A percentile compares a stretch with the other conserved stretches of the same genome.
These are phyloP conservation scores for Coluber constrictor DNA, from an alignment of 2,797 vertebrate species.

Conservation along the genomic window DNA sequence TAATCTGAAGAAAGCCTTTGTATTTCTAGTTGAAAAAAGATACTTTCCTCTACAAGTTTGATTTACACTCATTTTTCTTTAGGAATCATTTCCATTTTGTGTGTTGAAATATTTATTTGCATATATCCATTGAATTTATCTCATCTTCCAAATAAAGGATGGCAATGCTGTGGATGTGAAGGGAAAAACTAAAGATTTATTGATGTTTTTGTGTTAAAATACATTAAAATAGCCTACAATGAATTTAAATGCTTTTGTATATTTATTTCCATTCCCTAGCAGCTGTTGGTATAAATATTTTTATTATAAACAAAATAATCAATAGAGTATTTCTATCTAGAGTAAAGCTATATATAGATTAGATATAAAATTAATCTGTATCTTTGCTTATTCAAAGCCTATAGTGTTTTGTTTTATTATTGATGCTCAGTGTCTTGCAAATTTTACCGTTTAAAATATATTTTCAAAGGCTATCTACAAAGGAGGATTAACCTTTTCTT, in stretches of 20 bases:
- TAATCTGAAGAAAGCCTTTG: slow-evolving; percentile 66
- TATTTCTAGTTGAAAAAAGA: slow-evolving; percentile 54
- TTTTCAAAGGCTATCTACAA: background rate
- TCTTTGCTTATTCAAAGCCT: background rate
- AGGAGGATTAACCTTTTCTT: background rate
- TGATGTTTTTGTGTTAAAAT: slow-evolving; percentile 48
- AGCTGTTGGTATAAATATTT: slow-evolving; percentile 11
- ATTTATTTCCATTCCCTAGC: slow-evolving; percentile 34
- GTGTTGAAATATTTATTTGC: slow-evolving; percentile 66
- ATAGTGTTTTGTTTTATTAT: background rate
- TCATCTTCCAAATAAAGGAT: slow-evolving; percentile 43
- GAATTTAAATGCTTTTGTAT: slow-evolving; percentile 22
- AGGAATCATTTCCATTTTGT: slow-evolving; percentile 56
- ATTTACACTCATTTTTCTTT: slow-evolving; percentile 64
- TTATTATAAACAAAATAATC: slow-evolving; percentile 6
- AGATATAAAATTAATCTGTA: background rate
- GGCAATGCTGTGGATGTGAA: slow-evolving; percentile 51
- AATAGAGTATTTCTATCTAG: background rate
- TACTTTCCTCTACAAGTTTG: slow-evolving; percentile 59
- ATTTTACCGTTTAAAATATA: background rate
- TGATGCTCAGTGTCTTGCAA: background rate
- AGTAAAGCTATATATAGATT: background rate
- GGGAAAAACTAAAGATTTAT: slow-evolving; percentile 59
- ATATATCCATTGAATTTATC: slow-evolving; percentile 57
- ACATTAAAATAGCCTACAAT: background rate